These are phyloP conservation scores for Nomada ferruginata DNA, from an alignment of 2,888 invertebrate species.

Conservation along the genomic window DNA sequence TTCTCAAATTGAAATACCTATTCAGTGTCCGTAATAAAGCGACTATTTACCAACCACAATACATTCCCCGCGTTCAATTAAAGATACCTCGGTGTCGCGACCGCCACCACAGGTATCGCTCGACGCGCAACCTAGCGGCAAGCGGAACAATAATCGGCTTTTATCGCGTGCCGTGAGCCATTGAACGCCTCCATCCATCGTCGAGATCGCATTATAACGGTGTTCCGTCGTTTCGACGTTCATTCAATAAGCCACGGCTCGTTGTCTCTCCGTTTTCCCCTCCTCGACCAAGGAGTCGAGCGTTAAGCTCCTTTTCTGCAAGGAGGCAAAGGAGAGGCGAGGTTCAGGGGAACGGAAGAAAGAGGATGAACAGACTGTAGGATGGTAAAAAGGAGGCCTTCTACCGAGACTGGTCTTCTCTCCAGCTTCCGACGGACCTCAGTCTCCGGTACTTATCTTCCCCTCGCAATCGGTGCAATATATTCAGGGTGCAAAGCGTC, in stretches of 20 bases:
- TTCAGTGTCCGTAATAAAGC: background rate
- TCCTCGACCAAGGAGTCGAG: slow-evolving; percentile 44
- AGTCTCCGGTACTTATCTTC: slow-evolving; percentile 77
- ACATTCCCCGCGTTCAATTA: slow-evolving; percentile 38
- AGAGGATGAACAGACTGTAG: slow-evolving; percentile 23
- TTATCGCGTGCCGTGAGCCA: slow-evolving; percentile 52
- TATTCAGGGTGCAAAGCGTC: slow-evolving; percentile 81
- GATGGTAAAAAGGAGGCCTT: slow-evolving; percentile 46
- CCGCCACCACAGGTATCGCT: background rate
- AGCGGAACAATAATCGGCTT: slow-evolving; percentile 50
- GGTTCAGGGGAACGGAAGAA: slow-evolving; percentile 37
- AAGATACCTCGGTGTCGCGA: slow-evolving; percentile 11
- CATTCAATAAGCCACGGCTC: slow-evolving; percentile 62
- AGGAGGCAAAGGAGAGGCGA: slow-evolving; percentile 25
- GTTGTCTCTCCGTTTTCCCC: slow-evolving; percentile 41
- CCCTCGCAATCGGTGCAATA: slow-evolving; percentile 80
- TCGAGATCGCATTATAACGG: slow-evolving; percentile 64
- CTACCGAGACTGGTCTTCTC: slow-evolving; percentile 17
- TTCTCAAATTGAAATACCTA: background rate
- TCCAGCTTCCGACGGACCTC: slow-evolving; percentile 61
- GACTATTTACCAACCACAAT: slow-evolving; percentile 12
- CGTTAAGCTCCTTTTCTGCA: slow-evolving; percentile 66
- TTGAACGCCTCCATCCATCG: slow-evolving; percentile 40
- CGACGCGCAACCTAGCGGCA: slow-evolving; percentile 17
- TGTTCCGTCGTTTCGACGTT: slow-evolving; percentile 43